Evolutionary conservation across 2,113 vertebrate species (phyloP).

Genomic region (Lanius collurio): DNA sequence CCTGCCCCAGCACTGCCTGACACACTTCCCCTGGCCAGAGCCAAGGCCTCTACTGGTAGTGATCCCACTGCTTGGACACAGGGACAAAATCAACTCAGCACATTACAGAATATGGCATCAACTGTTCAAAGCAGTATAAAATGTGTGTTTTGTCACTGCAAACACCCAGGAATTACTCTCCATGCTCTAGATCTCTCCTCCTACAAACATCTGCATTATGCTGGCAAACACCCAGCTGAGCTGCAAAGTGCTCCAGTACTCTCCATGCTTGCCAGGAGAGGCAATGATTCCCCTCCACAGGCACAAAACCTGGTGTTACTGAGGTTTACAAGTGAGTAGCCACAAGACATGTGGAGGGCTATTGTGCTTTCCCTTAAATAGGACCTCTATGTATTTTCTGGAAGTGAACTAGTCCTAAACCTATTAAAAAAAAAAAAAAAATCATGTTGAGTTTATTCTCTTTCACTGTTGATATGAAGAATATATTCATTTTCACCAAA

Average conservation of each 20-base stretch:
- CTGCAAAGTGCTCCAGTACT: background rate
- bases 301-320: background rate
- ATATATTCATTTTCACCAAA: background rate
- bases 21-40: background rate
- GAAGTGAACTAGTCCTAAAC: background rate
- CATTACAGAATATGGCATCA: accelerated
- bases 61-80: background rate
- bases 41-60: background rate
- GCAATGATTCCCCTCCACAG: background rate
- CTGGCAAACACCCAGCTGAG: background rate
- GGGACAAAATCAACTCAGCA: background rate
- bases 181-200: background rate
- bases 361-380: background rate
- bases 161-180: background rate
- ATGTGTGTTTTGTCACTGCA: background rate
- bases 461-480: background rate
- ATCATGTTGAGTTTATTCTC: background rate
- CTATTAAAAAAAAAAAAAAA: background rate
- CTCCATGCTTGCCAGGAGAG: background rate
- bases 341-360: background rate
- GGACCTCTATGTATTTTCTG: background rate
- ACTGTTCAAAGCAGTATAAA: background rate
- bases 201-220: background rate
- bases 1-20: background rate
- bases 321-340: background rate